These are phyloP conservation scores for Xenopus borealis DNA, from an alignment of 2,113 vertebrate genomes.

Conservation along the genomic window DNA sequence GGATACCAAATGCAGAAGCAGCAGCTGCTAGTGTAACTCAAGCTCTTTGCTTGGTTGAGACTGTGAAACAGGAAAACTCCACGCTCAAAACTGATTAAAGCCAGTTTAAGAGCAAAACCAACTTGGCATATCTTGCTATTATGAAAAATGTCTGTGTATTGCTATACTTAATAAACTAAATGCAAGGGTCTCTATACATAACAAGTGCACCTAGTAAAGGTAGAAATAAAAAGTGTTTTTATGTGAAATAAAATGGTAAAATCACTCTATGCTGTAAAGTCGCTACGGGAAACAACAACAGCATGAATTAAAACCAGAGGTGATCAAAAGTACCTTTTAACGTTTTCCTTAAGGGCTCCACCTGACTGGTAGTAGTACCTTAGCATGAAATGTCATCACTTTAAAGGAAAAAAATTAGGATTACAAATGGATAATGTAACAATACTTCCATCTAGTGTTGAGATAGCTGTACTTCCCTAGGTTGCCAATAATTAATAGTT, in stretches of 20 bases:
- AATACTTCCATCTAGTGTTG: constrained; percentile 21
- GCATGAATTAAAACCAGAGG: not conserved
- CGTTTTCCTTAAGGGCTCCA: not conserved
- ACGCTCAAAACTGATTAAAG: constrained; percentile 36
- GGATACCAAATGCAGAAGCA: constrained; percentile 71
- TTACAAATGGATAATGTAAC: not conserved
- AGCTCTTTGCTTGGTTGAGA: constrained; percentile 52
- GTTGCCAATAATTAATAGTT: no score
- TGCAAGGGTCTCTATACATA: not conserved
- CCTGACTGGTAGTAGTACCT: constrained; percentile 19
- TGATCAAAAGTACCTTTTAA: not conserved
- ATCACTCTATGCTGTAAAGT: not conserved
- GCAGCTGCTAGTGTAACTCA: constrained; percentile 66
- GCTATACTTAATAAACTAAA: not conserved
- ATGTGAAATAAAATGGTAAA: not conserved
- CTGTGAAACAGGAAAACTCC: constrained; percentile 50
- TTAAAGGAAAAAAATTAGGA: not conserved
- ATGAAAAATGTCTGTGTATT: not conserved
- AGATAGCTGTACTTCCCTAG: no score
- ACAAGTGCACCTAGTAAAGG: not conserved
- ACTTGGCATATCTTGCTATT: constrained; percentile 20
- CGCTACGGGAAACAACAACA: not conserved
- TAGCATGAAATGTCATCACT: constrained; percentile 30
- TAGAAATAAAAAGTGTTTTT: not conserved
- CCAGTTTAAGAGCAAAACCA: not conserved